Evolutionary conservation across 2,113 vertebrate genomes (phyloP).

Genomic region (Clarias batrachus): DNA sequence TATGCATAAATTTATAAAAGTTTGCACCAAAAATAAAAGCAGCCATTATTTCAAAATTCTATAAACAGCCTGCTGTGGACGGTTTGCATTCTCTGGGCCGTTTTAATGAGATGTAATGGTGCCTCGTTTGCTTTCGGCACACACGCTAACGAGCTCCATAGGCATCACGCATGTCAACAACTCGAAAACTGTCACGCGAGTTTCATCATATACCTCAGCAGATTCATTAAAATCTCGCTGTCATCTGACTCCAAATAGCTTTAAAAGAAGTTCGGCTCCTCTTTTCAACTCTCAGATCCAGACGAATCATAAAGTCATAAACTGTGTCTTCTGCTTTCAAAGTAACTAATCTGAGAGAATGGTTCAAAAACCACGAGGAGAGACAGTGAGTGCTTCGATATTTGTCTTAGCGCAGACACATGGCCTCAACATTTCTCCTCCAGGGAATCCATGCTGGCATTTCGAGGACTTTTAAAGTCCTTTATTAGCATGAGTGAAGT

Average conservation of each 20-base stretch:
- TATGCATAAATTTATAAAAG: constrained; percentile 27
- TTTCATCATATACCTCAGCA: not conserved
- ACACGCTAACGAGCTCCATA: not conserved
- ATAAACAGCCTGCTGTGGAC: not conserved
- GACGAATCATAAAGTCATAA: constrained; percentile 8
- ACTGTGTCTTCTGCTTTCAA: constrained; percentile 27
- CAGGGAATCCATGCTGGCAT: not conserved
- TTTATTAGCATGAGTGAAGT: not conserved
- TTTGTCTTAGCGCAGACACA: not conserved
- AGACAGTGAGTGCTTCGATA: not conserved
- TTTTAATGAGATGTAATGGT: not conserved
- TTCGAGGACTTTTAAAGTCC: not conserved
- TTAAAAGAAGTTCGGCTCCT: not conserved
- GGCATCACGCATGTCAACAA: not conserved
- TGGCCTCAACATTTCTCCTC: not conserved
- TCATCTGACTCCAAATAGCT: not conserved
- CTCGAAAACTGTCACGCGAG: not conserved
- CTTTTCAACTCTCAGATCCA: not conserved
- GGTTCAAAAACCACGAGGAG: not conserved
- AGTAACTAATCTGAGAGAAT: constrained; percentile 5
- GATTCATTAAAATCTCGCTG: not conserved
- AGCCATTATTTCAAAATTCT: not conserved
- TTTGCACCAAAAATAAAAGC: not conserved
- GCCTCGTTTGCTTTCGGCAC: not conserved
- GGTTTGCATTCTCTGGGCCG: not conserved